A percentile compares a stretch with the other conserved stretches of the same genome.
phyloP scores from a whole-genome alignment of 2,888 invertebrate genomes.

The Sclerodermus sp. region DNA sequence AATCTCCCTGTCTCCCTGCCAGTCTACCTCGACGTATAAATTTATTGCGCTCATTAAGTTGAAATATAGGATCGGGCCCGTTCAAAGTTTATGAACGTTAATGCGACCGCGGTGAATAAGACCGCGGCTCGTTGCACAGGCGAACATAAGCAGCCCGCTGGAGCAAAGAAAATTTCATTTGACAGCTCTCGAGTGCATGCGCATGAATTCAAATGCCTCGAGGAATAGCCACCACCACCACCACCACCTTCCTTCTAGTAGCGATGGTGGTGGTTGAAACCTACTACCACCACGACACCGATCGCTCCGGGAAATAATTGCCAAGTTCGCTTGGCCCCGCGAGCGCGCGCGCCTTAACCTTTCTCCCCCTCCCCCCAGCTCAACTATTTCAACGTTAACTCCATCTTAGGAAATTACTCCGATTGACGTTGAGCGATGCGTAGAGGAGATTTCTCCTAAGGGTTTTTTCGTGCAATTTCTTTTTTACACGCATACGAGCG shows the following conservation, averaged over 20 bases:
- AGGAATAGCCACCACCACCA: background rate
- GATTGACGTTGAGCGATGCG: too few relatives aligned
- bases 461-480: too few relatives aligned
- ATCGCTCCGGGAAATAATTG: too few relatives aligned
- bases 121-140: conserved; percentile 21
- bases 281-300: too few relatives aligned
- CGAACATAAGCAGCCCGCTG: conserved; percentile 18
- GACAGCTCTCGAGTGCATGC: conserved; percentile 6
- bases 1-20: conserved; percentile 35
- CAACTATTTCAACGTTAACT: too few relatives aligned
- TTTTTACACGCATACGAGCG: too few relatives aligned
- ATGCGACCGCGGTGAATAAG: conserved; percentile 38
- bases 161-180: conserved; percentile 21
- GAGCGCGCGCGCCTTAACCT: too few relatives aligned
- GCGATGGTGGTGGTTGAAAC: too few relatives aligned
- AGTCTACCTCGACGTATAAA: conserved; percentile 42
- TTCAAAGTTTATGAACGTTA: conserved; percentile 46
- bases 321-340: too few relatives aligned
- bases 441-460: too few relatives aligned
- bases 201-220: background rate
- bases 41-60: conserved; percentile 46
- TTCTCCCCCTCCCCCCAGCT: background rate
- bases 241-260: background rate
- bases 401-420: too few relatives aligned
- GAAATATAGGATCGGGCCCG: conserved; percentile 41